A percentile compares a stretch with the other conserved stretches of the same genome.
These are phyloP conservation scores for Troides oblongomaculatus DNA, from an alignment of 2,888 invertebrate genomes.

Conservation along the genomic window DNA sequence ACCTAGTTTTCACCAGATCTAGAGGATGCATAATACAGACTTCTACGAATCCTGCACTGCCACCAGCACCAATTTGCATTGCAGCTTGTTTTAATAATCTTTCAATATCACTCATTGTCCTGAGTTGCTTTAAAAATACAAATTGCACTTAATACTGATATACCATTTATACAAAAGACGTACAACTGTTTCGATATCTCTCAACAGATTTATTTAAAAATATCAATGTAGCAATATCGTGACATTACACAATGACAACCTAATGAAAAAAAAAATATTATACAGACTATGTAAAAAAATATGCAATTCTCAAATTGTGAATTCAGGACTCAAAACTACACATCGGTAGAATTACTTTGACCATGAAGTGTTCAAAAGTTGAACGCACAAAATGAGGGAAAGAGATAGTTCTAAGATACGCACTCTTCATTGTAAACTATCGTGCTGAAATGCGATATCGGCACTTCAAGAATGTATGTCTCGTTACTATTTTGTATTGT, in stretches of 20 bases:
- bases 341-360: too few relatives aligned
- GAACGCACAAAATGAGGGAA: too few relatives aligned
- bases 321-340: too few relatives aligned
- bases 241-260: constrained; percentile 29
- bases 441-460: too few relatives aligned
- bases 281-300: too few relatives aligned
- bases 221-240: constrained; percentile 32
- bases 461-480: too few relatives aligned
- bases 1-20: constrained; percentile 94
- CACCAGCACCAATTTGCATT: constrained; percentile 92
- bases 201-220: constrained; percentile 36
- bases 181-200: not conserved
- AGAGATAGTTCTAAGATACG: too few relatives aligned
- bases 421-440: too few relatives aligned
- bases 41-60: constrained; percentile 95
- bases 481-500: too few relatives aligned
- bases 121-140: constrained; percentile 15
- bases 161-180: constrained; percentile 18
- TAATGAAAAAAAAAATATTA: constrained; percentile 1
- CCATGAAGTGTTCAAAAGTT: too few relatives aligned
- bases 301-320: not conserved
- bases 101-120: constrained; percentile 65
- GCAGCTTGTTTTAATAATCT: constrained; percentile 83
- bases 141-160: constrained; percentile 28
- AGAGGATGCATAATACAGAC: constrained; percentile 98